A percentile compares a stretch with the other conserved stretches of the same genome.
Evolutionary conservation across 2,888 invertebrate genomes (phyloP).

Genomic region (Hylaea fasciaria): DNA sequence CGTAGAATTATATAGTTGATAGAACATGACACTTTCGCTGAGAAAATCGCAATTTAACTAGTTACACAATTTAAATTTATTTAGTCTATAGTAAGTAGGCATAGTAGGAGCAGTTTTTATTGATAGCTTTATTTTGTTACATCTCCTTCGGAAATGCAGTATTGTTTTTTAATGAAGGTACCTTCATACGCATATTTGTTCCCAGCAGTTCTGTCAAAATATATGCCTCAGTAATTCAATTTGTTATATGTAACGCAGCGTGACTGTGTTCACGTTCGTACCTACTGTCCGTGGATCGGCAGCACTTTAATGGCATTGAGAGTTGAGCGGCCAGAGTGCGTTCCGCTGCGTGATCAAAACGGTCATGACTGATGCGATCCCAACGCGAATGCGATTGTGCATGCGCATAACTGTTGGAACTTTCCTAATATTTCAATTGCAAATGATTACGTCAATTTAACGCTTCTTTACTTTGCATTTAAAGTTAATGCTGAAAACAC

Average conservation of each 20-base stretch:
- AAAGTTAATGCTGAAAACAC: conserved; percentile 4
- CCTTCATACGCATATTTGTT: too few species aligned
- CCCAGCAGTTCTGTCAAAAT: not conserved
- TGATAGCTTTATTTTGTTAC: too few species aligned
- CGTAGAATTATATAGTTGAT: not conserved
- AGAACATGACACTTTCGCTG: too few species aligned
- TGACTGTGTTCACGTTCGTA: conserved; percentile 7
- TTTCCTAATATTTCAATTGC: conserved; percentile 45
- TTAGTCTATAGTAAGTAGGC: too few species aligned
- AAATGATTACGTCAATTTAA: conserved; percentile 35
- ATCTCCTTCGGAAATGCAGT: too few species aligned
- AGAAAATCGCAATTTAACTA: too few species aligned
- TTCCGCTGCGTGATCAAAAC: conserved; percentile 60
- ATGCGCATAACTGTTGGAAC: conserved; percentile 34
- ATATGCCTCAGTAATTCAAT: conserved; percentile 19
- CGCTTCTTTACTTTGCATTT: conserved; percentile 11
- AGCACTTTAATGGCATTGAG: conserved; percentile 54
- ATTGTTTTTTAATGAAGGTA: too few species aligned
- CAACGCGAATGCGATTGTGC: conserved; percentile 48
- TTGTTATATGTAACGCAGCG: conserved; percentile 4
- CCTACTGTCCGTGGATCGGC: conserved; percentile 15
- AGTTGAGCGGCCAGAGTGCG: conserved; percentile 54
- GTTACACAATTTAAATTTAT: too few species aligned
- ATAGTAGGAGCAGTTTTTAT: too few species aligned
- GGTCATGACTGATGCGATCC: conserved; percentile 59